phyloP scores from a whole-genome alignment of 2,888 invertebrate species.

The Halictus ligatus region DNA sequence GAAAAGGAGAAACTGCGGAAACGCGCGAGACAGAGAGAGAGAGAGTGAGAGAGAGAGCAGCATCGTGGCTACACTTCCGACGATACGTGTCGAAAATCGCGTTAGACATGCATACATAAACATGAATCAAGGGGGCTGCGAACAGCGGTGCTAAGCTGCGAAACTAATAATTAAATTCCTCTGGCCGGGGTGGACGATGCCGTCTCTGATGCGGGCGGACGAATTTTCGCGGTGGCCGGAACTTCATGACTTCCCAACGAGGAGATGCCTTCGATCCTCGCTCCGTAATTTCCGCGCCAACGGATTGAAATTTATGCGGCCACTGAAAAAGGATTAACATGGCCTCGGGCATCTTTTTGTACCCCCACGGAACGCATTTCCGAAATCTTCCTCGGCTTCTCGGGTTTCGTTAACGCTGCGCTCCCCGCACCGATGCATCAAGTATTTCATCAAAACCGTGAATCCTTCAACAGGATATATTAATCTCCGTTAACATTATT shows the following conservation, averaged over 20 bases:
- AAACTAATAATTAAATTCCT: slow-evolving; percentile 80
- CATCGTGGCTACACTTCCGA: slow-evolving; percentile 42
- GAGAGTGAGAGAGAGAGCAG: not conserved
- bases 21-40: not conserved
- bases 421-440: not conserved
- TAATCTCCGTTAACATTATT: not conserved
- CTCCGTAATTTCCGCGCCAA: slow-evolving; percentile 42
- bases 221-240: slow-evolving; percentile 55
- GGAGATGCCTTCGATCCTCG: slow-evolving; percentile 54
- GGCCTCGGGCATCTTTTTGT: not conserved
- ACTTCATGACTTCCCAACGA: slow-evolving; percentile 63
- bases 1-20: not conserved
- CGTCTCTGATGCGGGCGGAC: slow-evolving; percentile 43
- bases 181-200: slow-evolving; percentile 56
- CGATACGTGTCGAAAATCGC: slow-evolving; percentile 71
- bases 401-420: not conserved
- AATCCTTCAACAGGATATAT: not conserved
- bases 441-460: not conserved
- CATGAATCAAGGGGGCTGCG: slow-evolving; percentile 63
- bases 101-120: slow-evolving; percentile 75
- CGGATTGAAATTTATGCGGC: slow-evolving; percentile 48
- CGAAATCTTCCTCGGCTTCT: not conserved
- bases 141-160: slow-evolving; percentile 71
- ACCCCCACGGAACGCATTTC: not conserved
- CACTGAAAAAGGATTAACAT: slow-evolving; percentile 26